A percentile compares a stretch with the other conserved stretches of the same genome.
These are phyloP conservation scores for Coturnix japonica DNA, from an alignment of 2,113 vertebrate genomes.

Conservation along the genomic window DNA sequence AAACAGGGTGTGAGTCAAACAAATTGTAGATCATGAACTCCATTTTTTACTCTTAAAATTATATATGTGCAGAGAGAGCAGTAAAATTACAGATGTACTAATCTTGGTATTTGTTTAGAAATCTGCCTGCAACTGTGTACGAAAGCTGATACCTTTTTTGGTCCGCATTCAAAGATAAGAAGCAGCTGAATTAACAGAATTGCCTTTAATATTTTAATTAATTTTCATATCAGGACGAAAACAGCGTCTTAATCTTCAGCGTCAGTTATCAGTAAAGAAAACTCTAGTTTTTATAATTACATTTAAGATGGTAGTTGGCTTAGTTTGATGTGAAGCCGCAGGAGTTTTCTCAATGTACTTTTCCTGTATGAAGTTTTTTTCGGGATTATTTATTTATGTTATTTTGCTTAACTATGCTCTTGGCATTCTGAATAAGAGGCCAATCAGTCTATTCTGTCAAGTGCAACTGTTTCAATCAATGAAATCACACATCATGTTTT, in stretches of 20 bases:
- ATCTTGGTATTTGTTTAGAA: neutral
- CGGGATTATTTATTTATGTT: neutral
- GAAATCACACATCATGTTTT: neutral
- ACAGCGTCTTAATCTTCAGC: neutral
- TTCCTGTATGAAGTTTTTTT: neutral
- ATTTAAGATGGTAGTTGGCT: neutral
- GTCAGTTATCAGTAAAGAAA: neutral
- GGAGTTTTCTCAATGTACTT: neutral
- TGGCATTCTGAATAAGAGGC: neutral
- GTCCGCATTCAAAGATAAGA: neutral
- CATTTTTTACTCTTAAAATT: fast-evolving
- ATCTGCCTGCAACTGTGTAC: neutral
- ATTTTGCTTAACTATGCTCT: neutral
- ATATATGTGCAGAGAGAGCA: neutral
- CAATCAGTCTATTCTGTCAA: neutral
- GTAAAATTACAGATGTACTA: neutral
- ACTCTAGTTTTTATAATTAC: neutral
- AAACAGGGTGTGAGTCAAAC: neutral
- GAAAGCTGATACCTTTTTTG: neutral
- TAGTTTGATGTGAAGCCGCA: neutral
- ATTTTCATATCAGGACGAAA: neutral
- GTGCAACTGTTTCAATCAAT: neutral
- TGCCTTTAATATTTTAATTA: neutral
- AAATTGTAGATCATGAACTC: neutral
- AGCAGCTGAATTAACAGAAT: neutral